phyloP scores from a whole-genome alignment of 2,888 invertebrate genomes.

The Spatulosminthurus flaviceps region DNA sequence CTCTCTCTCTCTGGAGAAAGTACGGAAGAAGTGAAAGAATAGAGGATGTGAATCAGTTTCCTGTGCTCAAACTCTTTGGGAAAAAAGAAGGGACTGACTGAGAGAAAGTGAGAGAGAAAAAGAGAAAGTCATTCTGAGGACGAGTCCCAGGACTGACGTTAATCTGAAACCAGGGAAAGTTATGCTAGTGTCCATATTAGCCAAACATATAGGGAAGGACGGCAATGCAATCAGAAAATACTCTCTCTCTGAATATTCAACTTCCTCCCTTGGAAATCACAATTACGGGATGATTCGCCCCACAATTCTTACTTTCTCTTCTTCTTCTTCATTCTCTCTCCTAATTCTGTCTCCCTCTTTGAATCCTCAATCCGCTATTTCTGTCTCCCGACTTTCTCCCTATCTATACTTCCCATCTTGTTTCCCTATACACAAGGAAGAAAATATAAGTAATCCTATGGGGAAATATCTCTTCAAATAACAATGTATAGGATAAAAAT shows the following conservation, averaged over 20 bases:
- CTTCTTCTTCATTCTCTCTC: background rate
- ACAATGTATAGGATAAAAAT: slow-evolving; percentile 1
- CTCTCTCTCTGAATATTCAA: slow-evolving; percentile 3
- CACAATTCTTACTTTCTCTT: background rate
- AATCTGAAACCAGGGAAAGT: slow-evolving; percentile 24
- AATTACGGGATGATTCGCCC: background rate
- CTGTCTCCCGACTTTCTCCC: too few relatives aligned
- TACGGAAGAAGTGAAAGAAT: background rate
- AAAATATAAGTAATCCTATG: background rate
- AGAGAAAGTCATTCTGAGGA: background rate
- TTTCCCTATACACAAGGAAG: too few relatives aligned
- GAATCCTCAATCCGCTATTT: background rate
- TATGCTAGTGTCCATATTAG: slow-evolving; percentile 5
- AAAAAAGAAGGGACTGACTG: background rate
- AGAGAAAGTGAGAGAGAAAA: too few relatives aligned
- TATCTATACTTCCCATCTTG: too few relatives aligned
- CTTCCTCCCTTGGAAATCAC: slow-evolving; percentile 18
- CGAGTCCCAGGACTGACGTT: background rate
- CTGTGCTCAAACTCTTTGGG: background rate
- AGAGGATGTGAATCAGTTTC: slow-evolving; percentile 14
- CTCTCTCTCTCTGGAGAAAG: background rate
- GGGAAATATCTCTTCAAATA: background rate
- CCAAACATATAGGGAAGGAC: background rate
- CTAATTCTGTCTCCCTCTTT: slow-evolving; percentile 7
- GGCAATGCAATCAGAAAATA: background rate